phyloP scores from a whole-genome alignment of 2,888 invertebrate species.

The Alloscopus bannaensis region DNA sequence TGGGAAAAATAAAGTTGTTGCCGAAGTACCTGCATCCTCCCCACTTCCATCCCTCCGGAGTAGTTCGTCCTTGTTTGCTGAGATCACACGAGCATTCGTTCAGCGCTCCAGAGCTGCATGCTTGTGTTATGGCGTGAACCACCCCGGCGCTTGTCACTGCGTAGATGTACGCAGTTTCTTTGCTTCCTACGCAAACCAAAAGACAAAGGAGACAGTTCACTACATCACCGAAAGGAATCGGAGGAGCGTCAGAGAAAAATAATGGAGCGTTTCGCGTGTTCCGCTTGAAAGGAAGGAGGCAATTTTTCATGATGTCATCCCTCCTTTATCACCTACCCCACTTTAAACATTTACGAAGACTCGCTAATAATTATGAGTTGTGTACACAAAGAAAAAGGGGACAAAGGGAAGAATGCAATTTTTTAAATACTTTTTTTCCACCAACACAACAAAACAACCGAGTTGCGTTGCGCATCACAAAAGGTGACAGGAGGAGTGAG shows the following conservation, averaged over 20 bases:
- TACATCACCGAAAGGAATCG: neutral
- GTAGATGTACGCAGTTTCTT: slow-evolving; percentile 79
- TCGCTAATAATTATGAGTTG: neutral
- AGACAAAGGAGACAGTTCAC: neutral
- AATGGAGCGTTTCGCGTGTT: no score
- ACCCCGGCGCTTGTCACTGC: slow-evolving; percentile 79
- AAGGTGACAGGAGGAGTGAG: no score
- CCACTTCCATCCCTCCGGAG: slow-evolving; percentile 79
- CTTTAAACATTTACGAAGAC: neutral
- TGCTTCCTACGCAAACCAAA: slow-evolving; percentile 76
- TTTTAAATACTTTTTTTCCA: no score
- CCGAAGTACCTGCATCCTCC: slow-evolving; percentile 78
- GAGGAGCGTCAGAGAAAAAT: no score
- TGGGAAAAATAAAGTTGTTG: neutral
- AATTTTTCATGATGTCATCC: no score
- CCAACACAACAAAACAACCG: no score
- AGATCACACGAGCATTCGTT: slow-evolving; percentile 79
- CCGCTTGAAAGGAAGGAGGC: no score
- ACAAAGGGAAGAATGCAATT: no score
- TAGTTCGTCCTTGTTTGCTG: slow-evolving; percentile 75
- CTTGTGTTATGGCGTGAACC: slow-evolving; percentile 79
- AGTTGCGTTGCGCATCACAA: no score
- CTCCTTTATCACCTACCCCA: neutral
- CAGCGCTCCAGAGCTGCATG: slow-evolving; percentile 79
- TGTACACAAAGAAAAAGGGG: no score